Conservation (phyloP, 2,888 invertebrate species). For the Leptopilina myrica region DNA sequence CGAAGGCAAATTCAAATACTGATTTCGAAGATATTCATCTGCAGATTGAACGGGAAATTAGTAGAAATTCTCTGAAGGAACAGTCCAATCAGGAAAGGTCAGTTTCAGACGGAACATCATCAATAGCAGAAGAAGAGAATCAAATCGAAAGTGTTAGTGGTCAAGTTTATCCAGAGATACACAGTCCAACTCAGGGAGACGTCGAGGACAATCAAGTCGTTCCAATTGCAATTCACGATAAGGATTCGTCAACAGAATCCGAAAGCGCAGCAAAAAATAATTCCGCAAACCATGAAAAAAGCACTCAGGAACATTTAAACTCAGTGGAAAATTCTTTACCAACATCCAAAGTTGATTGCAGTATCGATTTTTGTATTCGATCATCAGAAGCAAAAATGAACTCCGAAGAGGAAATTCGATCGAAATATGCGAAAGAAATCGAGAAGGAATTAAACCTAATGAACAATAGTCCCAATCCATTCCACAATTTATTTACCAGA, state of each 20-base stretch:
- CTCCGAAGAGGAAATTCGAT: too few relatives aligned
- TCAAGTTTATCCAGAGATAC: conserved; percentile 30
- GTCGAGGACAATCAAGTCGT: conserved; percentile 43
- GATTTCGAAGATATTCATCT: conserved; percentile 23
- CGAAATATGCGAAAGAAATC: too few relatives aligned
- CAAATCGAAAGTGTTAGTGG: not conserved
- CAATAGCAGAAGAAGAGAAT: conserved; percentile 10
- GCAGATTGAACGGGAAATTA: not conserved
- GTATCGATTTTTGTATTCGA: not conserved
- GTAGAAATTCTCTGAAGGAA: not conserved
- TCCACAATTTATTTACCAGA: conserved; percentile 33
- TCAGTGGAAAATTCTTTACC: not conserved
- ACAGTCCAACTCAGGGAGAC: conserved; percentile 1
- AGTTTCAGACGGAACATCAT: not conserved
- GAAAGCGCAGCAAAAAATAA: not conserved
- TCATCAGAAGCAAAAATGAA: not conserved
- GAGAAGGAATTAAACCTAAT: not conserved
- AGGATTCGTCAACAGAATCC: not conserved
- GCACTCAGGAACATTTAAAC: not conserved
- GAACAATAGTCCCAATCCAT: too few relatives aligned
- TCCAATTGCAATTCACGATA: not conserved
- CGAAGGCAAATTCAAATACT: conserved; percentile 13
- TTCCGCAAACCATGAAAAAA: not conserved
- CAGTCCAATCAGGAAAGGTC: not conserved
- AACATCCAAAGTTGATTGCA: not conserved